Evolutionary conservation across 2,113 vertebrate species (phyloP).

Genomic region (Mystacornis crossleyi): DNA sequence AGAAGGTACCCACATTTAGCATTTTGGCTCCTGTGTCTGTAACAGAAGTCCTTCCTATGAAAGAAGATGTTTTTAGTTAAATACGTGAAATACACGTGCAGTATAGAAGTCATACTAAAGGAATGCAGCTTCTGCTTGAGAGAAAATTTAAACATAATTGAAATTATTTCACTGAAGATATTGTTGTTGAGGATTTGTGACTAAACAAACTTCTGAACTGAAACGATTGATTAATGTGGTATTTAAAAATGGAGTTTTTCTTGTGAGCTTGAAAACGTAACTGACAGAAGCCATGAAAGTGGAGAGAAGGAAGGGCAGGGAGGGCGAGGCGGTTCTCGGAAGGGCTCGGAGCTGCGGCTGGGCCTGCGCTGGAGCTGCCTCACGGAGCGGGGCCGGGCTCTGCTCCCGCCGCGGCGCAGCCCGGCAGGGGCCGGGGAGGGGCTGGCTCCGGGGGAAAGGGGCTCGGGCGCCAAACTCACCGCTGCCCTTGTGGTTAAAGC

Average conservation of each 20-base stretch:
- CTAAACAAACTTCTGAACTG: not conserved
- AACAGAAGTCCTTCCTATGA: not conserved
- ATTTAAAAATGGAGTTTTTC: not conserved
- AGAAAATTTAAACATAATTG: not conserved
- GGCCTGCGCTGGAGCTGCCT: not conserved
- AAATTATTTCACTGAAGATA: not conserved
- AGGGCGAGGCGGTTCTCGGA: not conserved
- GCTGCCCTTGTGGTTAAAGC: not conserved
- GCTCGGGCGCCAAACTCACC: not conserved
- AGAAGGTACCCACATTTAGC: not conserved
- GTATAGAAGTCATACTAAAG: not conserved
- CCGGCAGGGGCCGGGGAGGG: too few relatives aligned
- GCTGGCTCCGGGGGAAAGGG: accelerated
- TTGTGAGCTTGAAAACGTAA: not conserved
- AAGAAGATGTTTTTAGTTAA: not conserved
- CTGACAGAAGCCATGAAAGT: not conserved
- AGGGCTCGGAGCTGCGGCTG: not conserved
- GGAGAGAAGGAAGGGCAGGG: too few relatives aligned
- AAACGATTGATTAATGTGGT: not conserved
- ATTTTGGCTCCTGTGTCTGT: not conserved
- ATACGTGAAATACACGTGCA: not conserved
- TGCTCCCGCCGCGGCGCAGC: not conserved
- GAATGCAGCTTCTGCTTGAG: not conserved
- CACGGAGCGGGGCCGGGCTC: not conserved
- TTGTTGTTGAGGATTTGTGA: not conserved